Conservation (phyloP, 2,888 invertebrate genomes). For the Noctua pronuba region DNA sequence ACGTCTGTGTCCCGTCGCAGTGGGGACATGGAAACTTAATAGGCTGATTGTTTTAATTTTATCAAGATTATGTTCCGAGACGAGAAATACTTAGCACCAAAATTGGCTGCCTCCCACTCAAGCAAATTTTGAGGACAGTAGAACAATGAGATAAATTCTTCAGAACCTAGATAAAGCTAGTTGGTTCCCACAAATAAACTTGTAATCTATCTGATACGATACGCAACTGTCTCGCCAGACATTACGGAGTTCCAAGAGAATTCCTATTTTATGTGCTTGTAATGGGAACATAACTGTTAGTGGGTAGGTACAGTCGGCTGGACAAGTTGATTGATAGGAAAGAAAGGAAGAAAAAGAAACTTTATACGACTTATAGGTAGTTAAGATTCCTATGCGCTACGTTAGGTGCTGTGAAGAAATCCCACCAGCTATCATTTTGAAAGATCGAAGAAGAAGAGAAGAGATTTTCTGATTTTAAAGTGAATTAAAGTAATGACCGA, state of each 20-base stretch:
- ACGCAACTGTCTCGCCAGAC: conserved; percentile 1
- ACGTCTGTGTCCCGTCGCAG: neutral
- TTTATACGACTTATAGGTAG: neutral
- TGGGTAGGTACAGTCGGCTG: neutral
- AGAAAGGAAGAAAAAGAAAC: neutral
- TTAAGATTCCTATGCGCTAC: neutral
- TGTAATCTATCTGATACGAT: neutral
- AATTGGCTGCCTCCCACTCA: neutral
- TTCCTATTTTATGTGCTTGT: conserved; percentile 23
- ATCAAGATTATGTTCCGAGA: neutral
- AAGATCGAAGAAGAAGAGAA: too few species aligned
- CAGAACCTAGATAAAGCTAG: neutral
- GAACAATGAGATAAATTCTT: conserved; percentile 5
- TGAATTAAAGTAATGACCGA: neutral
- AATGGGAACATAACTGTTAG: conserved; percentile 6
- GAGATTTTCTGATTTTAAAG: neutral
- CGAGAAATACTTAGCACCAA: neutral
- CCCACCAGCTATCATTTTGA: neutral
- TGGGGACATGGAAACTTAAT: neutral
- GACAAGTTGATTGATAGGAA: neutral
- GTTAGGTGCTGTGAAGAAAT: neutral
- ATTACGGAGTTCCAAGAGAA: conserved; percentile 18
- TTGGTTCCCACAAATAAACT: conserved; percentile 18
- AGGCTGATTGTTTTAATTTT: neutral
- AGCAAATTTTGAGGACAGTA: neutral